Evolutionary conservation across 2,797 vertebrate genomes (phyloP).

Genomic region (Peromyscus attwateri): DNA sequence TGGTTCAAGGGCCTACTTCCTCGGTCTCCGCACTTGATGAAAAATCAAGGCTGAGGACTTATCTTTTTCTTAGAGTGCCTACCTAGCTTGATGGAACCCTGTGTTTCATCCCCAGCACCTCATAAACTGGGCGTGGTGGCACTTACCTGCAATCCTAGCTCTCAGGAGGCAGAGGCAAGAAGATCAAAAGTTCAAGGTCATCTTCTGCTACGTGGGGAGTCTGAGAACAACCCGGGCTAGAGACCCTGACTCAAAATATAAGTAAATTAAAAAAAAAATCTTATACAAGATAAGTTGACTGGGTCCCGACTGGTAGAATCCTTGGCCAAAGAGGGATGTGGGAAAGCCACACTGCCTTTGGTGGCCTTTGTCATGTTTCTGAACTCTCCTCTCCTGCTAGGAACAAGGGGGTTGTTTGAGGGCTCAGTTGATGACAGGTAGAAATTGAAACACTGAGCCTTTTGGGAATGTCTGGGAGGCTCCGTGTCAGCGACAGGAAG

Average conservation of each 20-base stretch:
- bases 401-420: not conserved
- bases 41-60: not conserved
- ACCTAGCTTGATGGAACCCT: not conserved
- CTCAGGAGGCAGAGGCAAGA: not conserved
- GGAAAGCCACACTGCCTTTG: fast-evolving
- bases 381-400: not conserved
- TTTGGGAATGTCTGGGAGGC: not conserved
- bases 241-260: not conserved
- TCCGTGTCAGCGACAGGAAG: not conserved
- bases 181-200: not conserved
- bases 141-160: not conserved
- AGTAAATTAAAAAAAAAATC: not conserved
- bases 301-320: not conserved
- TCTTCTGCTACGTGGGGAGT: not conserved
- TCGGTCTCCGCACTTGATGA: not conserved
- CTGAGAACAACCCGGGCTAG: not conserved
- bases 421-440: not conserved
- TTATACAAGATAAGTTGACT: not conserved
- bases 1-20: too few relatives aligned
- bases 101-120: not conserved
- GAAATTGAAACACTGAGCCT: not conserved
- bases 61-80: not conserved
- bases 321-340: not conserved
- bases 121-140: not conserved
- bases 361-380: not conserved